Percentiles rank a stretch among this genome's conserved stretches.
phyloP scores from a whole-genome alignment of 2,888 invertebrate species.

The Mesochorus sp. region DNA sequence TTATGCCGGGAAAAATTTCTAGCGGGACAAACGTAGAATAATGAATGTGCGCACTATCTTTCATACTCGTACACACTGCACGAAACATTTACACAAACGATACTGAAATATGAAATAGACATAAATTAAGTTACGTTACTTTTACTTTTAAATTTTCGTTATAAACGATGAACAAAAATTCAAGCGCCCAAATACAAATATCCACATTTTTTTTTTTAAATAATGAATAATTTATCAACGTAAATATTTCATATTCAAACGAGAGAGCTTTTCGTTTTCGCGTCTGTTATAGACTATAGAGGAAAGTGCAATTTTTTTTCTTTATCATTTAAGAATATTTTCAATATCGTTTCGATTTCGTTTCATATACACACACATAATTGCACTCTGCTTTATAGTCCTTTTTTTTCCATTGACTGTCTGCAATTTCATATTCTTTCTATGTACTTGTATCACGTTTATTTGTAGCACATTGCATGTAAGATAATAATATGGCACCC shows the following conservation, averaged over 20 bases:
- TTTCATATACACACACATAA: conserved; percentile 17
- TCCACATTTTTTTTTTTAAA: neutral
- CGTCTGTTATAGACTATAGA: conserved; percentile 13
- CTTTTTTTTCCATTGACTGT: conserved; percentile 12
- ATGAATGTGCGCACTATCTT: conserved; percentile 52
- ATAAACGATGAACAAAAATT: neutral
- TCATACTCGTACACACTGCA: conserved; percentile 35
- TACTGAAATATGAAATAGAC: conserved; percentile 22
- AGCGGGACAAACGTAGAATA: conserved; percentile 45
- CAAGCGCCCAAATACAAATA: neutral
- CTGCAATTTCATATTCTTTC: conserved; percentile 30
- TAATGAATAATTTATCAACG: neutral
- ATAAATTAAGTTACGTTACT: conserved; percentile 18
- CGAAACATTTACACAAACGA: conserved; percentile 14
- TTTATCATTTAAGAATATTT: conserved; percentile 1
- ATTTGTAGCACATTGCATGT: conserved; percentile 49
- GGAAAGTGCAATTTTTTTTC: conserved; percentile 22
- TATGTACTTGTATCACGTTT: conserved; percentile 23
- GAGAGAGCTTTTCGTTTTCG: neutral
- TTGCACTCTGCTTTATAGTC: conserved; percentile 39
- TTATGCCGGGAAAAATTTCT: conserved; percentile 38
- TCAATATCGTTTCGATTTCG: neutral
- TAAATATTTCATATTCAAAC: conserved; percentile 24
- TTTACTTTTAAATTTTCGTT: neutral
- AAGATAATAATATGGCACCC: conserved; percentile 26